Percentiles rank a stretch among this genome's conserved stretches.
phyloP scores from a whole-genome alignment of 2,888 invertebrate species.

The Coleophora deauratella region DNA sequence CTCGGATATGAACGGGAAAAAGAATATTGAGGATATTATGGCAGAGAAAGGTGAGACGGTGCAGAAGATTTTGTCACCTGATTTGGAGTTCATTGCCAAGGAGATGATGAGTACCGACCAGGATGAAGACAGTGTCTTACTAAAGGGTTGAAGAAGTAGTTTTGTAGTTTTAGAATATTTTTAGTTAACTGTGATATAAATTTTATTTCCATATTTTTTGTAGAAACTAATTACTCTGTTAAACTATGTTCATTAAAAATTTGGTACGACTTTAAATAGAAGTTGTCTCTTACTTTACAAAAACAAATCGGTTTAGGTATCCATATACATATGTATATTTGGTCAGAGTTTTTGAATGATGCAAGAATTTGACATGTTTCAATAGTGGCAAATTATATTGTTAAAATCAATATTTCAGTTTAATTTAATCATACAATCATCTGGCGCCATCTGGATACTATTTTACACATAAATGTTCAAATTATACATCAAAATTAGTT shows the following conservation, averaged over 20 bases:
- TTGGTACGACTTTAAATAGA: background rate
- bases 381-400: no score
- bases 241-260: background rate
- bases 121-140: slow-evolving; percentile 19
- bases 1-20: slow-evolving; percentile 80
- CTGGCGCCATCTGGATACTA: no score
- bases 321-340: no score
- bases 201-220: background rate
- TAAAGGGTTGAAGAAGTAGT: slow-evolving; percentile 15
- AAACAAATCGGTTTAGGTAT: no score
- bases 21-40: slow-evolving; percentile 93
- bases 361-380: background rate
- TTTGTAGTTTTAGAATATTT: no score
- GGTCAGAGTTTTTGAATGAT: background rate
- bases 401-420: no score
- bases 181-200: background rate
- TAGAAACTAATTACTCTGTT: background rate
- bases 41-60: slow-evolving; percentile 91
- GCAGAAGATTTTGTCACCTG: slow-evolving; percentile 63
- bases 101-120: slow-evolving; percentile 37
- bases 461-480: no score
- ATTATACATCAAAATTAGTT: no score
- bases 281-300: background rate
- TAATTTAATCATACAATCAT: no score
- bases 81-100: slow-evolving; percentile 63